Percentiles rank a stretch among this genome's conserved stretches.
Conservation (phyloP, 2,888 invertebrate species). For the Limnephilus marmoratus region DNA sequence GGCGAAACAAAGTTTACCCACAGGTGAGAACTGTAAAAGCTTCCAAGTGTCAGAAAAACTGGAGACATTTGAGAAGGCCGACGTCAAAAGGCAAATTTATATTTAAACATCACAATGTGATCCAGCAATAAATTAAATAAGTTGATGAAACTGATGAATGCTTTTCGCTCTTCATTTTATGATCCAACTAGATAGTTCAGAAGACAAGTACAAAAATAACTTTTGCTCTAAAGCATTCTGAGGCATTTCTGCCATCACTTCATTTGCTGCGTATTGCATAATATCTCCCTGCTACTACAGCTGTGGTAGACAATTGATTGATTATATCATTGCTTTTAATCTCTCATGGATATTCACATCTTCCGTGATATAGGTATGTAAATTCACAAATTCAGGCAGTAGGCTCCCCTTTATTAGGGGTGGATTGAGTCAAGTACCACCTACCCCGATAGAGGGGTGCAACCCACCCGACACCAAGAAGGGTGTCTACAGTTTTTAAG, state of each 20-base stretch:
- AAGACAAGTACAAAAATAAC: too few species aligned
- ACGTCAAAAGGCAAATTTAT: too few species aligned
- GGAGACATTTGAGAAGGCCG: too few species aligned
- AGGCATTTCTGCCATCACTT: not conserved
- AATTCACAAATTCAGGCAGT: not conserved
- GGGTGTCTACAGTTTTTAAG: slow-evolving; percentile 52
- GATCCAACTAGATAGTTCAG: too few species aligned
- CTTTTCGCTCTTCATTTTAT: too few species aligned
- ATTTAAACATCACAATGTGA: too few species aligned
- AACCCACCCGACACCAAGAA: not conserved
- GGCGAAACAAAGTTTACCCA: too few species aligned
- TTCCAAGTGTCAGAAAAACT: too few species aligned
- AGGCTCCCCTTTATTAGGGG: not conserved
- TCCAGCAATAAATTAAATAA: too few species aligned
- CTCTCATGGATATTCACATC: not conserved
- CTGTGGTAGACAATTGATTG: not conserved
- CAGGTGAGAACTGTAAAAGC: too few species aligned
- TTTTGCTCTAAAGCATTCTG: too few species aligned
- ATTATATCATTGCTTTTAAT: not conserved
- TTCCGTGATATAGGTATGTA: not conserved
- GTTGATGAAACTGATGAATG: too few species aligned
- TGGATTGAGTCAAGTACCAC: not conserved
- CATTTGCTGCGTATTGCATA: not conserved
- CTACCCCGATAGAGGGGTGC: not conserved
- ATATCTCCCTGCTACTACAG: not conserved